These are phyloP conservation scores for Dipodomys merriami DNA, from an alignment of 2,113 vertebrate species.

Conservation along the genomic window DNA sequence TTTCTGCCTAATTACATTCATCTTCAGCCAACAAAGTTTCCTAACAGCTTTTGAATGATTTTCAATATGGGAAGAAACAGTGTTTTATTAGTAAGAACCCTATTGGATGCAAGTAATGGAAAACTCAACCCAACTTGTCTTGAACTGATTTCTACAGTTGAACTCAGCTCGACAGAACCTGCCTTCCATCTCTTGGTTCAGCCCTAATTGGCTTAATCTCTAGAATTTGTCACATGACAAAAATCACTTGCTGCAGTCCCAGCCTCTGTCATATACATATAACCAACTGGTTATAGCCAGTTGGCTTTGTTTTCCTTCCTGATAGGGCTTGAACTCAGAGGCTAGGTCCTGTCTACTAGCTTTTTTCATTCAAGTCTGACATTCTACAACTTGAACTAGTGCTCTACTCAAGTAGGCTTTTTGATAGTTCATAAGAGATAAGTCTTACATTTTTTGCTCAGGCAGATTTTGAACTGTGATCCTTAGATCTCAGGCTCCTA, in stretches of 20 bases:
- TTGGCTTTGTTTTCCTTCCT: too few species aligned
- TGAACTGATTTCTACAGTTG: neutral
- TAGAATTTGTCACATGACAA: neutral
- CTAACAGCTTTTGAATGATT: constrained; percentile 25
- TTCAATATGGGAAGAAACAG: neutral
- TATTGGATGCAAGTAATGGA: neutral
- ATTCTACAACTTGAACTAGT: too few species aligned
- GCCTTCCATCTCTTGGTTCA: neutral
- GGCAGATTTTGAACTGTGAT: too few species aligned
- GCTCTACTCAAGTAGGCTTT: too few species aligned
- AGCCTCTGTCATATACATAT: neutral
- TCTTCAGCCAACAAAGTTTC: constrained; percentile 15
- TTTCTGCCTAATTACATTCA: constrained; percentile 42
- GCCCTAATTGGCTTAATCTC: neutral
- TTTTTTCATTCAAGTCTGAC: too few species aligned
- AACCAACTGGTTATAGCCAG: neutral
- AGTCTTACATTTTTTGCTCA: too few species aligned
- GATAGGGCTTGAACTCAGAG: too few species aligned
- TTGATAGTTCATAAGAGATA: too few species aligned
- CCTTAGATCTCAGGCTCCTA: too few species aligned
- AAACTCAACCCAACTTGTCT: neutral
- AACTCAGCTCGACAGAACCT: neutral
- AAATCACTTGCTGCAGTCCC: neutral
- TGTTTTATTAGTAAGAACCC: neutral
- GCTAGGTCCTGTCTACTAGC: too few species aligned